These are phyloP conservation scores for Megaptera novaeangliae DNA, from an alignment of 2,113 vertebrate species.

Conservation along the genomic window DNA sequence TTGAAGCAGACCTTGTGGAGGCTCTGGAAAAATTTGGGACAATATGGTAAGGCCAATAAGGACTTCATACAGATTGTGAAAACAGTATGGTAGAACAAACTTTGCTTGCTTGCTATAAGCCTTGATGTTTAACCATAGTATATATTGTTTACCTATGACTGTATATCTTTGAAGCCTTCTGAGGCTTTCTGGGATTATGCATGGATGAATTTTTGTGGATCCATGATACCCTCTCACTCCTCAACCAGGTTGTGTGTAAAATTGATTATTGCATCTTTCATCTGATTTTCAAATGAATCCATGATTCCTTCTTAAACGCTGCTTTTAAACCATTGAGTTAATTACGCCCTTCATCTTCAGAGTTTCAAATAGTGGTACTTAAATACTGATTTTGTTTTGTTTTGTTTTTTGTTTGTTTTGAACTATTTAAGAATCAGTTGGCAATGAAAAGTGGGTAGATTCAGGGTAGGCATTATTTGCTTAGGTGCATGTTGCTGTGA, in stretches of 20 bases:
- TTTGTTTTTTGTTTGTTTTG: not conserved
- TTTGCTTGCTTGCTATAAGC: not conserved
- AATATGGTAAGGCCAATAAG: constrained; percentile 88
- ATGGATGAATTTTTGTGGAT: not conserved
- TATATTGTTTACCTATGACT: not conserved
- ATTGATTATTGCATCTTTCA: not conserved
- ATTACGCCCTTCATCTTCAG: not conserved
- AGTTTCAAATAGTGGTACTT: not conserved
- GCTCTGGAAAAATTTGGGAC: constrained; percentile 95
- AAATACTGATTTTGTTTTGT: not conserved
- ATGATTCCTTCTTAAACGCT: not conserved
- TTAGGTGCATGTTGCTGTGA: not conserved
- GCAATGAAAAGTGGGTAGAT: not conserved
- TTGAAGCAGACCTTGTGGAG: constrained; percentile 97
- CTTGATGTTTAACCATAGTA: not conserved
- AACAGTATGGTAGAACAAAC: not conserved
- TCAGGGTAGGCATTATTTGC: not conserved
- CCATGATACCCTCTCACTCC: not conserved
- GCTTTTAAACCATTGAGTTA: not conserved
- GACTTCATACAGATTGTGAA: not conserved
- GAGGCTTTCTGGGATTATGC: not conserved
- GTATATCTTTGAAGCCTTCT: not conserved
- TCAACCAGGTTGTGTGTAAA: not conserved
- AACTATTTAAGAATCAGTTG: not conserved
- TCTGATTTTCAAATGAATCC: not conserved